phyloP scores from a whole-genome alignment of 1,140 invertebrate genomes.

The Oreohelix idahoensis region DNA sequence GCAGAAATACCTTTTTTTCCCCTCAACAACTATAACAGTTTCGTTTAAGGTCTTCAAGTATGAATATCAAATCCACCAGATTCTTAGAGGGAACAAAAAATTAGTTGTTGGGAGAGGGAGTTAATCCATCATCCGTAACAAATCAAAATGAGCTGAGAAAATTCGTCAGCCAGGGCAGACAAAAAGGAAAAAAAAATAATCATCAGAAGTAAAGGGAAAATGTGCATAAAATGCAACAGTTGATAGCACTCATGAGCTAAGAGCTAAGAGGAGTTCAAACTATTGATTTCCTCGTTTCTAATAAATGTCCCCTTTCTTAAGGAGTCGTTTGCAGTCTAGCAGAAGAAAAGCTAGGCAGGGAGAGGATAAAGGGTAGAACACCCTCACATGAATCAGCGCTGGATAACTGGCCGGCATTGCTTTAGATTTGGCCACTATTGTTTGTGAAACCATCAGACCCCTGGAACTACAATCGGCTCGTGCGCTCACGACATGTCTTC shows the following conservation, averaged over 20 bases:
- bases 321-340: background rate
- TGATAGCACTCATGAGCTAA: background rate
- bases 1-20: too few species aligned
- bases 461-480: too few species aligned
- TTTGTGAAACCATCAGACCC: too few species aligned
- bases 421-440: too few species aligned
- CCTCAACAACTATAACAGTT: background rate
- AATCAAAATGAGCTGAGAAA: constrained; percentile 13
- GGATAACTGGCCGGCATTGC: too few species aligned
- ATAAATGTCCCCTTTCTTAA: constrained; percentile 6
- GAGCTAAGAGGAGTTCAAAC: constrained; percentile 1
- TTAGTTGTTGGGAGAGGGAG: background rate
- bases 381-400: too few species aligned
- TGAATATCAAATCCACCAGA: background rate
- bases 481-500: too few species aligned
- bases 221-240: constrained; percentile 21
- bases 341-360: too few species aligned
- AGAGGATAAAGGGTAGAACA: too few species aligned
- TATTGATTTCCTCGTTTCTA: constrained; percentile 7
- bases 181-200: too few species aligned
- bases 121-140: background rate
- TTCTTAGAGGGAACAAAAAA: background rate
- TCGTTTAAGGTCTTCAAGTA: background rate
- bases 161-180: too few species aligned
- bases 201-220: too few species aligned